Conservation (phyloP, 2,113 vertebrate genomes). For the Centrocercus urophasianus region DNA sequence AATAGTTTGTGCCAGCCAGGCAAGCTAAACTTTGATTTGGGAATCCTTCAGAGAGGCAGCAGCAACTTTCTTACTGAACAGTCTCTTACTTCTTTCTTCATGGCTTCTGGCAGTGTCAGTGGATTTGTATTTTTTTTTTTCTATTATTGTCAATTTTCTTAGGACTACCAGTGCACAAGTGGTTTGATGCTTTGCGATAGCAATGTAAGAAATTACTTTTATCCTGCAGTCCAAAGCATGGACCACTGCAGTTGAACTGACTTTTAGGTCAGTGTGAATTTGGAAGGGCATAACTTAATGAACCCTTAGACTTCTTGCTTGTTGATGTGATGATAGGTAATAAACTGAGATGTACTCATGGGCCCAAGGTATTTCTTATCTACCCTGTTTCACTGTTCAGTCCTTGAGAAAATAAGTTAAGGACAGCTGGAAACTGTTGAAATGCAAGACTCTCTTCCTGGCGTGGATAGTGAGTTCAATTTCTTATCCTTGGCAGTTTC, state of each 20-base stretch:
- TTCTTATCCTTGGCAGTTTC: background rate
- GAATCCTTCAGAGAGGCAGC: background rate
- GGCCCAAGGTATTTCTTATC: background rate
- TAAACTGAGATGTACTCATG: background rate
- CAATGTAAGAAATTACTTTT: background rate
- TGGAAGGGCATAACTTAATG: fast-evolving
- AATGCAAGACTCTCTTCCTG: background rate
- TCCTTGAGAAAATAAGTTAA: background rate
- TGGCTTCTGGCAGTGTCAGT: background rate
- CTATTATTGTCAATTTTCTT: background rate
- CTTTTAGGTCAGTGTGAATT: background rate
- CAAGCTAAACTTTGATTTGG: background rate
- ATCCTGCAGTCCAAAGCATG: background rate
- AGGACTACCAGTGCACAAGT: background rate
- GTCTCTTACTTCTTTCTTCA: background rate
- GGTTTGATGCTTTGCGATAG: background rate
- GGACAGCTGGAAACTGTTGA: background rate
- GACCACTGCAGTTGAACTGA: background rate
- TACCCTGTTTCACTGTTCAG: background rate
- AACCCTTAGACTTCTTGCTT: background rate
- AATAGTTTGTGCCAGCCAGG: background rate
- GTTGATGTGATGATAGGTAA: background rate
- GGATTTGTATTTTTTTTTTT: background rate
- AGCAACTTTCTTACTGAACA: background rate
- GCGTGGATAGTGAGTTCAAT: background rate